These are phyloP conservation scores for Drosophila bocqueti DNA, from an alignment of 1,140 invertebrate species.

Conservation along the genomic window DNA sequence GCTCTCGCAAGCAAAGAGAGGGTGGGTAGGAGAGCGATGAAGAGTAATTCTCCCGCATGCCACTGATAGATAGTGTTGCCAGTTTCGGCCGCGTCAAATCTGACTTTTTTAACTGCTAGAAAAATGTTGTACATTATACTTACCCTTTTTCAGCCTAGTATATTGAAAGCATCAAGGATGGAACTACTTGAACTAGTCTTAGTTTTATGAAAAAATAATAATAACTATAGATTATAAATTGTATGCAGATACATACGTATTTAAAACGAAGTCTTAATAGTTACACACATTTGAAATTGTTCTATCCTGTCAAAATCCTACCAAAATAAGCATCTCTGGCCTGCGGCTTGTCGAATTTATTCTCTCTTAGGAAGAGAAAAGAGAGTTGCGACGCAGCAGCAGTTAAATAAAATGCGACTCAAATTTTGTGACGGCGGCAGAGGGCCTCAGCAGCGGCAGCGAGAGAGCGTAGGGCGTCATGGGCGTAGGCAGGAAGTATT, in stretches of 20 bases:
- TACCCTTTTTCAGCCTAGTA: not conserved
- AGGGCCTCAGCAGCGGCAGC: not conserved
- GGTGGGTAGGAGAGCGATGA: not conserved
- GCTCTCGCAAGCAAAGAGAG: not conserved
- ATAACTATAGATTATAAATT: not conserved
- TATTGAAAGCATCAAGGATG: too few species aligned
- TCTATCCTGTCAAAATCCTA: not conserved
- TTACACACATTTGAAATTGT: too few species aligned
- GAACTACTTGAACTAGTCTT: not conserved
- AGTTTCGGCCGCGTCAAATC: not conserved
- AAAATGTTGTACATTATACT: not conserved
- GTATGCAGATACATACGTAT: not conserved
- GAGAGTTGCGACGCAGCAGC: not conserved
- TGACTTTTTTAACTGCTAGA: not conserved
- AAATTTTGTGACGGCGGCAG: not conserved
- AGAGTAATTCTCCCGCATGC: not conserved
- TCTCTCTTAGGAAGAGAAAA: not conserved
- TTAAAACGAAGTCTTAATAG: not conserved
- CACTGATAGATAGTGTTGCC: not conserved
- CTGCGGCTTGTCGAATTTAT: not conserved
- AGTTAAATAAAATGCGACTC: not conserved
- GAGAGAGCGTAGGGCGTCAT: not conserved
- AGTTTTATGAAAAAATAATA: not conserved
- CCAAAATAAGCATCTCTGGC: not conserved
- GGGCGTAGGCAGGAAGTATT: not conserved